phyloP scores from a whole-genome alignment of 2,797 vertebrate species.

The Platyrinchus mystaceus region DNA sequence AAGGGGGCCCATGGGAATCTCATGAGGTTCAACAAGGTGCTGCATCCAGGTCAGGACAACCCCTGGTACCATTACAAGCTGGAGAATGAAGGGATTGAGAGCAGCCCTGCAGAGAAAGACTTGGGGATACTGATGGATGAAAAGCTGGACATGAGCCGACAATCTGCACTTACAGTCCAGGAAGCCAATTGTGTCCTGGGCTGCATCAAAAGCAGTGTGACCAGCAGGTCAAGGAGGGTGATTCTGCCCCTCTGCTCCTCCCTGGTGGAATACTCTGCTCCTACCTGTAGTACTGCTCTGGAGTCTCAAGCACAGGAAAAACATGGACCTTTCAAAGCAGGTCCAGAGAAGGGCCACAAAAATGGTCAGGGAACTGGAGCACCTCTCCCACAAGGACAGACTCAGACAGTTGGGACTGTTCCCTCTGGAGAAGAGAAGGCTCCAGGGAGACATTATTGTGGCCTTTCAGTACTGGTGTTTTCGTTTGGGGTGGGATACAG shows the following conservation, averaged over 20 bases:
- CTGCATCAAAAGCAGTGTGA: neutral
- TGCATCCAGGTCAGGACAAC: neutral
- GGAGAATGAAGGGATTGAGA: neutral
- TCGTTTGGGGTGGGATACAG: neutral
- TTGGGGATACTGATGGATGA: neutral
- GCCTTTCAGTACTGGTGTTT: neutral
- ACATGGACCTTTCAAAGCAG: neutral
- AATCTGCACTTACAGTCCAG: neutral
- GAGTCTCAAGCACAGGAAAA: neutral
- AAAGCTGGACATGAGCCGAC: neutral
- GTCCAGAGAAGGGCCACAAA: neutral
- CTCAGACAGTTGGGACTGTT: neutral
- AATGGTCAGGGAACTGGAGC: neutral
- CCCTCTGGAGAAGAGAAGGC: neutral
- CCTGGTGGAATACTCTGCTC: neutral
- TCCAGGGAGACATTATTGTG: neutral
- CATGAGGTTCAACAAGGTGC: neutral
- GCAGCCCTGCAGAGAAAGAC: neutral
- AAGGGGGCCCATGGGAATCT: neutral
- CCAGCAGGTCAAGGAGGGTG: neutral
- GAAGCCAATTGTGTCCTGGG: neutral
- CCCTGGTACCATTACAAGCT: neutral
- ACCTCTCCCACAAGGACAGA: neutral
- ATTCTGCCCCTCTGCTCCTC: neutral
- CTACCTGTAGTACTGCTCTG: neutral